Conservation (phyloP, 2,888 invertebrate species). For the Drosophila colorata region DNA sequence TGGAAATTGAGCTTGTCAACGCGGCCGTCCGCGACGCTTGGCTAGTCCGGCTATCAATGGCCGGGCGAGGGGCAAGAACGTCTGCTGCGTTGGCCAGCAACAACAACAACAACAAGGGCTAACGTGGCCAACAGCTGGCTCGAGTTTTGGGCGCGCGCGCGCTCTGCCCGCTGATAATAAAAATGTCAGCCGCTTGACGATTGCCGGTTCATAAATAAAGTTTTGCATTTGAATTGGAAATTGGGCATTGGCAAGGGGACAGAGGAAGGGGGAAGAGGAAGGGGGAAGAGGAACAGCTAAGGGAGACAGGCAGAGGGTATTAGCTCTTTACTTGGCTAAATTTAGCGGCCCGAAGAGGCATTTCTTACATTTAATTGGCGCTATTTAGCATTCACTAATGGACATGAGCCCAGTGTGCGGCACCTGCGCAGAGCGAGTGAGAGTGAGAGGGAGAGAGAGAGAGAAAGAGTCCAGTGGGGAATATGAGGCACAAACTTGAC, state of each 20-base stretch:
- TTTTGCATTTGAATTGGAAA: conserved; percentile 75
- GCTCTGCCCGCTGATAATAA: conserved; percentile 77
- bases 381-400: conserved; percentile 78
- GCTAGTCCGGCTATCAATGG: conserved; percentile 60
- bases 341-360: conserved; percentile 57
- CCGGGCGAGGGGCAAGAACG: conserved; percentile 16
- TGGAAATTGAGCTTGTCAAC: conserved; percentile 81
- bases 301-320: neutral
- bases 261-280: neutral
- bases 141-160: conserved; percentile 69
- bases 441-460: neutral
- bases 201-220: conserved; percentile 82
- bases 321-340: conserved; percentile 13
- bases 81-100: conserved; percentile 19
- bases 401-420: conserved; percentile 70
- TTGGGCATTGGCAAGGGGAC: conserved; percentile 30
- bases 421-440: conserved; percentile 47
- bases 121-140: conserved; percentile 65
- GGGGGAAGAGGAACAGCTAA: neutral
- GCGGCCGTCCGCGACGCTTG: conserved; percentile 69
- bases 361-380: conserved; percentile 76
- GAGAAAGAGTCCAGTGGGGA: conserved; percentile 46
- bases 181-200: conserved; percentile 81
- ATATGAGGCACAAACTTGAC: conserved; percentile 34
- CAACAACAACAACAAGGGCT: conserved; percentile 11